Percentiles rank a stretch among this genome's conserved stretches.
phyloP scores from a whole-genome alignment of 2,888 invertebrate genomes.

The Drosophila monieri region DNA sequence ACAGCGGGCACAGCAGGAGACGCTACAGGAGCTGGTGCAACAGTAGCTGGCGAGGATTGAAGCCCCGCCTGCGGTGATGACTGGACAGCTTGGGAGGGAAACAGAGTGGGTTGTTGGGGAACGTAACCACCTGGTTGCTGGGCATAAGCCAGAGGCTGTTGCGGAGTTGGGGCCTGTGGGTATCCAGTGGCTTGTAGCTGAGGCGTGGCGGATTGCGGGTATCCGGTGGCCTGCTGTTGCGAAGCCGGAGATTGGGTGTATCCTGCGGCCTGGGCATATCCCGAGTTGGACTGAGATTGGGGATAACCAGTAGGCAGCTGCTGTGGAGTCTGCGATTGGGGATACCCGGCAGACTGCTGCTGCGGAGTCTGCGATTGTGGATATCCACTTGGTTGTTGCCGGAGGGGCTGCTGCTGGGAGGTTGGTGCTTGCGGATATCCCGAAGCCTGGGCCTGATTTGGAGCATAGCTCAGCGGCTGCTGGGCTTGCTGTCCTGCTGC shows the following conservation, averaged over 20 bases:
- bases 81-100: conserved; percentile 39
- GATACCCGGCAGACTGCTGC: conserved; percentile 22
- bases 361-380: conserved; percentile 19
- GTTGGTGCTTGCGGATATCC: conserved; percentile 15
- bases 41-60: not conserved
- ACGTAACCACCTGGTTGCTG: conserved; percentile 24
- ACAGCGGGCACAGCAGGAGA: conserved; percentile 6
- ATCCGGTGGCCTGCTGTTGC: conserved; percentile 10
- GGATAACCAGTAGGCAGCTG: conserved; percentile 9
- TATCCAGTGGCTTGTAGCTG: not conserved
- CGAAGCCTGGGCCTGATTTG: conserved; percentile 14
- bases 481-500: conserved; percentile 4
- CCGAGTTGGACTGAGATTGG: conserved; percentile 36
- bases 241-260: conserved; percentile 25
- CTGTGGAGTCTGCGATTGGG: conserved; percentile 34
- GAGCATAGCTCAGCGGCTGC: conserved; percentile 22
- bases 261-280: not conserved
- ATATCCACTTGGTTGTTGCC: conserved; percentile 14
- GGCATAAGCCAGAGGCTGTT: conserved; percentile 16
- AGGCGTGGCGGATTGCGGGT: conserved; percentile 1
- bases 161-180: conserved; percentile 14
- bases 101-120: conserved; percentile 43
- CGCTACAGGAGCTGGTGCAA: not conserved
- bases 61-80: not conserved
- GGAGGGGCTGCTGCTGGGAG: conserved; percentile 18